Conservation (phyloP, 2,113 vertebrate species). For the Herpailurus yagouaroundi region DNA sequence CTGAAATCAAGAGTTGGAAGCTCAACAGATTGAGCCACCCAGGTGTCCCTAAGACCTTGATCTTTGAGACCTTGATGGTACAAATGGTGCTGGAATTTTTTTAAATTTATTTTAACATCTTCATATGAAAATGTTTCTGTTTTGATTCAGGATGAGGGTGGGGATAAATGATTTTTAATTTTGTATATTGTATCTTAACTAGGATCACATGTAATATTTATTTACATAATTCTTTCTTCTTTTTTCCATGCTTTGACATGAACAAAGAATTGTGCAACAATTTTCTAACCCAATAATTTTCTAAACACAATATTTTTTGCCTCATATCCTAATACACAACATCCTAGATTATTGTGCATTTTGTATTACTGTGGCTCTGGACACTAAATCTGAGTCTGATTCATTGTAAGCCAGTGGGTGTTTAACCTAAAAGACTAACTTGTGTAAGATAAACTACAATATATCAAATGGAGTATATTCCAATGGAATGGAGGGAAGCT, state of each 20-base stretch:
- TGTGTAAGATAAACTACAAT: constrained; percentile 10
- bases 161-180: background rate
- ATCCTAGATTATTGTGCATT: background rate
- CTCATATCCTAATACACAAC: background rate
- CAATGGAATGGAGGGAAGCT: background rate
- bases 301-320: background rate
- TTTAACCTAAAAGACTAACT: background rate
- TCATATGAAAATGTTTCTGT: background rate
- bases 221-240: background rate
- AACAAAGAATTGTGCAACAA: background rate
- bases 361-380: background rate
- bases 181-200: background rate
- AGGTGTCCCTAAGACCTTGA: background rate
- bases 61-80: background rate
- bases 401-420: background rate
- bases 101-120: background rate
- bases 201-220: background rate
- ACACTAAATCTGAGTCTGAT: background rate
- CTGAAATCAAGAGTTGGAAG: no score
- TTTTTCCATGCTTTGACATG: background rate
- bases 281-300: constrained; percentile 28
- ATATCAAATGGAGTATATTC: background rate
- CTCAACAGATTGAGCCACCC: no score
- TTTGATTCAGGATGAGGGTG: background rate
- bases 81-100: background rate